Evolutionary conservation across 2,888 invertebrate species (phyloP), one percentile per base, ranked within the genome.

Genomic region (Noctua fimbriata): DNA sequence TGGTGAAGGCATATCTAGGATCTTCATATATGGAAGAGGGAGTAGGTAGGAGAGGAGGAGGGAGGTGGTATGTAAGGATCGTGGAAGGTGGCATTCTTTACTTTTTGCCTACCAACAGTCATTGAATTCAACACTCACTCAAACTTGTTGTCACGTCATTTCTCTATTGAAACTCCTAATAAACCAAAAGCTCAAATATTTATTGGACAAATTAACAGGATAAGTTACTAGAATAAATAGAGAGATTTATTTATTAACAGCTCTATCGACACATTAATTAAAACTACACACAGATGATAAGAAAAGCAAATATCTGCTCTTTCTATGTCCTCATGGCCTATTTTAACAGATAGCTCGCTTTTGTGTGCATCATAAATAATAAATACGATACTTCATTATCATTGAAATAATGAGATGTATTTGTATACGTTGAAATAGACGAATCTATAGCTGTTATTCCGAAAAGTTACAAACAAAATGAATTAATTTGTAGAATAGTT

Each of bases 281-380:
- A 41, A 41, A n/a, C 21, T 41, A 81, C 24, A 58, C 10, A 71
- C 18, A 69, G 18, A 28, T 52, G 52, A 76, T 83, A 83, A 76
- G 32, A 32, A 69, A 47, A 66, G 32, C 32, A 36, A 78, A 36
- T 74, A 58, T 44, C 70, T 60, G 72, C n/a, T 44, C 28, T 83
- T 76, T 81, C 76, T 65, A 73, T 76, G 87, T 67, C 69, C 85
- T 73, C 77, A n/a, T 87, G 69, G 52, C 71, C 79, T 79, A 82
- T 79, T 71, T 87, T 32, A 77, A 28, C 28, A 24, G 52, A 86
- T 67, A 76, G 21, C 16, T 49, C 36, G 55, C 52, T 66, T 36
- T 65, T 44, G 28, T 63, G 21, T 47, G 24, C 41, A 41, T 55
- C 1, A 66, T 81, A 65, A 66, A 32, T 21, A 41, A 52, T 32